Evolutionary conservation across 2,113 vertebrate genomes (phyloP).

Genomic region (Cyanistes caeruleus): DNA sequence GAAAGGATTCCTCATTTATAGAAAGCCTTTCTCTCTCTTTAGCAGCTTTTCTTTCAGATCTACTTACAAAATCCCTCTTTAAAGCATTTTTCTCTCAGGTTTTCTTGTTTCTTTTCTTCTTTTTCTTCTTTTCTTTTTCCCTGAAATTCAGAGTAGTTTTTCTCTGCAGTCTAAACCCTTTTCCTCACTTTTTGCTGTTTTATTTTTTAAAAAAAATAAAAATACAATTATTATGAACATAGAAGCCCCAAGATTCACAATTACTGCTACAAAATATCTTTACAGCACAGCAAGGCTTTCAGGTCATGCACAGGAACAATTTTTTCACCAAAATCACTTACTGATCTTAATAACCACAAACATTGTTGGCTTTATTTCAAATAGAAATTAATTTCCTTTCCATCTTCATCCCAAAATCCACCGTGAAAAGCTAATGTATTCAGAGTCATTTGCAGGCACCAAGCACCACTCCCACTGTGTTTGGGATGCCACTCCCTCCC

Average conservation of each 20-base stretch:
- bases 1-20: constrained; percentile 10
- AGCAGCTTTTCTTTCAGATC: not conserved
- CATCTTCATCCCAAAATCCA: not conserved
- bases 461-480: not conserved
- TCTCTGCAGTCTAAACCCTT: not conserved
- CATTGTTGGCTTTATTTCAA: not conserved
- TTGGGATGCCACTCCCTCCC: not conserved
- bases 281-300: not conserved
- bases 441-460: not conserved
- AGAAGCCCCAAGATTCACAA: not conserved
- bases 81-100: not conserved
- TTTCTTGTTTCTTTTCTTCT: not conserved
- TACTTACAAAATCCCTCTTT: not conserved
- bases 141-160: not conserved
- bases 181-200: not conserved
- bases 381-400: not conserved
- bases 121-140: rapidly evolving
- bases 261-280: not conserved
- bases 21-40: not conserved
- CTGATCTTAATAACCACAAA: not conserved
- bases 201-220: not conserved
- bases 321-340: not conserved
- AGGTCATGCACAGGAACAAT: not conserved
- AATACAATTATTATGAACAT: not conserved
- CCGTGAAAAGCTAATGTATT: not conserved